Conservation (phyloP, 1,140 invertebrate genomes). For the Bombus breviceps region DNA sequence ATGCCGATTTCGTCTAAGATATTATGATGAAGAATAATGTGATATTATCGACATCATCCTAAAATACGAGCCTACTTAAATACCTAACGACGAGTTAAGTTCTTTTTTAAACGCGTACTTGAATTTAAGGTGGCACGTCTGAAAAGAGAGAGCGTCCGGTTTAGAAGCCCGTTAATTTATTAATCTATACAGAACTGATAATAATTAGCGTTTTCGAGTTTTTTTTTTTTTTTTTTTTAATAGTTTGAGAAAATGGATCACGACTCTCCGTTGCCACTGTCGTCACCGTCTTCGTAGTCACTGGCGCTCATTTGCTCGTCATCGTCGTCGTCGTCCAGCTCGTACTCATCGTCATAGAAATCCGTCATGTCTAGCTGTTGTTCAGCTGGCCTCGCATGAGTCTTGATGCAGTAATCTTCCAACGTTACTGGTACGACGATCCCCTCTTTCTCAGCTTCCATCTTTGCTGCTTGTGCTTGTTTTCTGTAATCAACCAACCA, state of each 20-base stretch:
- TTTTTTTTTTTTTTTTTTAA: constrained; percentile 17
- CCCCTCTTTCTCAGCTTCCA: constrained; percentile 97
- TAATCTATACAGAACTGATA: constrained; percentile 75
- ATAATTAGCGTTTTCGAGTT: constrained; percentile 60
- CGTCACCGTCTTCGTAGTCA: constrained; percentile 89
- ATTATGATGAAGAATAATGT: background rate
- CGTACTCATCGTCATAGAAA: constrained; percentile 97
- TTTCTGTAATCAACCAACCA: constrained; percentile 86
- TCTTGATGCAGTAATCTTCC: constrained; percentile 99
- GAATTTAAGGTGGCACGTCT: constrained; percentile 51
- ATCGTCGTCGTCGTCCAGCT: constrained; percentile 89
- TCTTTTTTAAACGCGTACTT: constrained; percentile 27
- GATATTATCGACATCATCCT: constrained; percentile 14
- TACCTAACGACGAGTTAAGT: background rate
- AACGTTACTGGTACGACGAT: constrained; percentile 98
- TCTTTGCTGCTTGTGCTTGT: constrained; percentile 96
- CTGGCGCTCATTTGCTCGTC: constrained; percentile 85
- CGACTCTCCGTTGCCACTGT: constrained; percentile 91
- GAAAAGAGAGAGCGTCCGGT: constrained; percentile 67
- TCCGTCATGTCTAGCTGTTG: constrained; percentile 93
- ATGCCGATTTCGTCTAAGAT: background rate
- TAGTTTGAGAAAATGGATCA: constrained; percentile 80
- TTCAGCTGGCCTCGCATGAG: constrained; percentile 90
- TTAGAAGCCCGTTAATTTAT: constrained; percentile 78
- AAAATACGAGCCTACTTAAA: constrained; percentile 21